Base-by-base conservation (phyloP, 2,888 invertebrate genomes). In the Drosophila nr. medialis region DNA sequence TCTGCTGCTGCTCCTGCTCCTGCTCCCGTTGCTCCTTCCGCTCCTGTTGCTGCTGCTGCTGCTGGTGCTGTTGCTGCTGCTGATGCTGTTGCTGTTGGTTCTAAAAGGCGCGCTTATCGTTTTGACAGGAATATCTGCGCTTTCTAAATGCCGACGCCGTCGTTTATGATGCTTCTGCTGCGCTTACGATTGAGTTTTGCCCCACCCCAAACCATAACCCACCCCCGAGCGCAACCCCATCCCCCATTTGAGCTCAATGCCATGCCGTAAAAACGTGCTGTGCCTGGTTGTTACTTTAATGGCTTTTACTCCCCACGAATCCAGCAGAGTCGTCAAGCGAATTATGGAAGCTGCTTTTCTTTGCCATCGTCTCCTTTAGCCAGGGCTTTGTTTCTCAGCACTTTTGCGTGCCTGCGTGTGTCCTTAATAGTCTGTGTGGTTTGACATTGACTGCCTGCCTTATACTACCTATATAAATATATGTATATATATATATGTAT, bases 71-170 rank as follows among this genome's bases (percentile, higher is more conserved):
- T 21, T 50, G 34, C 40, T 42, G 60, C 36, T 65, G 24, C 24
- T 27, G 36, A n/a, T 40, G 30, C 55, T 51, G 24, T 34, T 71
- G 36, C 63, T 55, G 45, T 48, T 56, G 53, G 55, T 58, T 45
- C 66, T 51, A 80, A 66, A 88, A 83, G 89, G 82, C 83, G 83
- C 90, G 90, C 86, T 89, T 89, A 89, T 86, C 86, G 86, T 90
- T 86, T 90, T 86, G 86, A 90, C 88, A 90, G 90, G 86, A 89
- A 88, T 86, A 89, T 89, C 90, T 87, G 85, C 85, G 90, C 90
- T 86, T 86, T 89, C 90, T 89, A 89, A 86, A 90, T 87, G 90
- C 86, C 90, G 72, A 81, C 89, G 81, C 78, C 88, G 83, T 83
- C 86, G 88, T 87, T 86, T 89, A 86, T 89, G 90, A 89, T 81